These are phyloP conservation scores for Nudaria mundana DNA, from an alignment of 2,888 invertebrate genomes.

Conservation along the genomic window DNA sequence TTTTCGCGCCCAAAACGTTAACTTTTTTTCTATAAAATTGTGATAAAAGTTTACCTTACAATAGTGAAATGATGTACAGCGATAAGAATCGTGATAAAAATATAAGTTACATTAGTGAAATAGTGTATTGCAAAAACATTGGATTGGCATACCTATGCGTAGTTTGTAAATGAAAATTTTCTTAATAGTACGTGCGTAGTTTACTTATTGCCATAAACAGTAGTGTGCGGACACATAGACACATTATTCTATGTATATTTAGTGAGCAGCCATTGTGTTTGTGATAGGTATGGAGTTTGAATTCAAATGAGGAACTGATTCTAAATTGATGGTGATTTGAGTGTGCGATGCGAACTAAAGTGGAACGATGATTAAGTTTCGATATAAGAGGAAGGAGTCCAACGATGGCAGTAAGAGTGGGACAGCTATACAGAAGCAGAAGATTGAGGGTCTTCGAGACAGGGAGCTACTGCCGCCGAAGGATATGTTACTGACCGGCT, in stretches of 20 bases:
- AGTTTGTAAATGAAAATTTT: conserved; percentile 62
- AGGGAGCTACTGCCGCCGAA: conserved; percentile 71
- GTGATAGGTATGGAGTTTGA: conserved; percentile 50
- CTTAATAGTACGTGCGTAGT: conserved; percentile 62
- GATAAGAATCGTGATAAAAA: conserved; percentile 23
- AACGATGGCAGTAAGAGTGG: conserved; percentile 58
- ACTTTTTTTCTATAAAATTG: conserved; percentile 17
- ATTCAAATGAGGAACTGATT: conserved; percentile 46
- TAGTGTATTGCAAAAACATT: conserved; percentile 20
- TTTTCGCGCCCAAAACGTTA: conserved; percentile 63
- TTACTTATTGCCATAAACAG: conserved; percentile 68
- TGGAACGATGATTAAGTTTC: conserved; percentile 83
- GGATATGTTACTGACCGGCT: conserved; percentile 65
- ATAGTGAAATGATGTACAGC: conserved; percentile 24
- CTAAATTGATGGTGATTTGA: conserved; percentile 36
- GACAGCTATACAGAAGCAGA: conserved; percentile 70
- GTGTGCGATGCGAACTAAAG: conserved; percentile 59
- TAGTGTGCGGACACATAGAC: conserved; percentile 51
- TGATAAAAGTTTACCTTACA: conserved; percentile 27
- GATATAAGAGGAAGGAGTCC: conserved; percentile 83
- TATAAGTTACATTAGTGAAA: conserved; percentile 22
- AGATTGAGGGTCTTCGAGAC: conserved; percentile 69
- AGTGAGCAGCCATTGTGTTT: conserved; percentile 65
- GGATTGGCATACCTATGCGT: conserved; percentile 49
- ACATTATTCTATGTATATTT: conserved; percentile 60